Evolutionary conservation across 1,140 invertebrate species (phyloP).

Genomic region (Yoshiicerus persimilis): DNA sequence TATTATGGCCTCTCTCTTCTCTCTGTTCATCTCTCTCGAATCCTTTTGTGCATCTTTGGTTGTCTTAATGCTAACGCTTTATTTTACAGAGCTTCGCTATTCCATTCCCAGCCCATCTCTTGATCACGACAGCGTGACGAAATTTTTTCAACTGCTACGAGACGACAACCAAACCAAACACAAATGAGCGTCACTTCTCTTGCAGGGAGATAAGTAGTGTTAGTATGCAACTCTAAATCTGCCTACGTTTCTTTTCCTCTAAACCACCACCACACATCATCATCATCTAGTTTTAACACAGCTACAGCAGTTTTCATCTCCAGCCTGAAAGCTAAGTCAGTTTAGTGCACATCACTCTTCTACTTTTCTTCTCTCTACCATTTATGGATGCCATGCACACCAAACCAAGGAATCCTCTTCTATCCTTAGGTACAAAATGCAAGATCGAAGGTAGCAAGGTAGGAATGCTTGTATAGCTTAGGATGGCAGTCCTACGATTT

Average conservation of each 20-base stretch:
- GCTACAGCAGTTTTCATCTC: neutral
- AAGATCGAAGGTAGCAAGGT: neutral
- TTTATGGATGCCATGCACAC: neutral
- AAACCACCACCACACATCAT: neutral
- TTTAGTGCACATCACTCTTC: neutral
- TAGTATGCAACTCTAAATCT: neutral
- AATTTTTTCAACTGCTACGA: constrained; percentile 18
- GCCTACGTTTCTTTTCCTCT: neutral
- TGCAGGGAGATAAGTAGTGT: neutral
- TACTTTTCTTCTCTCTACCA: neutral
- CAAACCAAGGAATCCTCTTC: too few species aligned
- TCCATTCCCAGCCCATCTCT: constrained; percentile 28
- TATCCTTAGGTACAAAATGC: neutral
- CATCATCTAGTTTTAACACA: neutral
- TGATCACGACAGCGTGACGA: constrained; percentile 46
- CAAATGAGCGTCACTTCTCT: neutral
- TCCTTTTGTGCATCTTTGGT: neutral
- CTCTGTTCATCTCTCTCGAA: neutral
- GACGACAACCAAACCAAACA: neutral
- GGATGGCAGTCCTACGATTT: neutral
- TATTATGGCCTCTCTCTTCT: neutral
- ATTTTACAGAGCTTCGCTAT: neutral
- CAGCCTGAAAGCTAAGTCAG: neutral
- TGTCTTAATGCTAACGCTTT: neutral
- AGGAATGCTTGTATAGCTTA: neutral